Base-by-base conservation (phyloP, 2,888 invertebrate species). In the Clunio marinus region DNA sequence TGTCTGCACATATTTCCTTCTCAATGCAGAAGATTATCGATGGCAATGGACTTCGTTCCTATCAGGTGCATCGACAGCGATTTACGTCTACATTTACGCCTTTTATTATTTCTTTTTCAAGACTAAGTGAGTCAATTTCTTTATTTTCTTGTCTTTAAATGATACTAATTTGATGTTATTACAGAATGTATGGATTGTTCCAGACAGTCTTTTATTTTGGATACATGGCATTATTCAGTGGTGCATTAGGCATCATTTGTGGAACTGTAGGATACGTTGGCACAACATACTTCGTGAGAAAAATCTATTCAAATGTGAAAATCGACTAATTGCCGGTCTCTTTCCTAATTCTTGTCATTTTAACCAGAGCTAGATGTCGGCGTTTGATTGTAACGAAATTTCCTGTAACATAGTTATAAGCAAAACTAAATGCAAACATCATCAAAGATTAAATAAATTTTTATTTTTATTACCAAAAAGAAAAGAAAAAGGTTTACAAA, bases 1-100 rank as follows among this genome's bases (percentile, higher is more conserved):
- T 78, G 99, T 99, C 15, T 98, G 98, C 83, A 96, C 97, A 70
- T 99, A 99, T 79, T 99, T 99, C 82, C 83, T 99, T 74, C 84
- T 99, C 71, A 99, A 99, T 82, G 98, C 99, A 24, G 99, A 99
- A 81, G 99, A 99, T 79, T 99, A 99, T 77, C 88, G 99, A 83
- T 99, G 98, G 98, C 97, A 98, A 80, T 98, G 98, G 98, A 97
- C 97, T 72, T 96, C 96, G 77, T 98, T 99, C 79, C 83, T 97
- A 73, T 92, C 98, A 37, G 99, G 98, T 58, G 97, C 90, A 20
- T 99, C 98, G 65, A 98, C 98, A 46, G 86, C 97, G 60, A 88
- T 91, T 73, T 99, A 99, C 81, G 96, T 99, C 70, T 99, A 99
- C 81, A 80, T 98, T 73, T 99, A 99, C 81, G 96, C 98, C 10